Conservation (phyloP, 2,797 vertebrate genomes). For the Molothrus aeneus region DNA sequence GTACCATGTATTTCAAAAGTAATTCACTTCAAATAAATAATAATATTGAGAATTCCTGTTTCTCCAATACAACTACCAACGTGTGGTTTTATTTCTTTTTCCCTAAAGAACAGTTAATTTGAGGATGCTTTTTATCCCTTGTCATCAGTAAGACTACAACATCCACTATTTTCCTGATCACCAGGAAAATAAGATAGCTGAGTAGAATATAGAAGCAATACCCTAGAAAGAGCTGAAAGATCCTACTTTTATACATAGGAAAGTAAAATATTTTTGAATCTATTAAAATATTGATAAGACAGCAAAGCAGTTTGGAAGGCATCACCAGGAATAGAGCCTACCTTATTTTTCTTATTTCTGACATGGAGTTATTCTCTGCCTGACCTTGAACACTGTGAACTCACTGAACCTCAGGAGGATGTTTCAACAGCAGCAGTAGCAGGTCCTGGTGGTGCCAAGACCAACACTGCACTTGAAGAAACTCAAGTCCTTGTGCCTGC, state of each 20-base stretch:
- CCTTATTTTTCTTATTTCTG: not conserved
- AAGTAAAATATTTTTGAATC: not conserved
- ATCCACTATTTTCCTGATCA: slow-evolving; percentile 26
- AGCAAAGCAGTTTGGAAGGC: not conserved
- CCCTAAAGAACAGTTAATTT: not conserved
- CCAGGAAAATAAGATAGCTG: slow-evolving; percentile 31
- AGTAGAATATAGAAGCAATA: not conserved
- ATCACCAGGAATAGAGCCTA: not conserved
- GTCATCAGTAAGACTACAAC: slow-evolving; percentile 12
- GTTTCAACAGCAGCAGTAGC: not conserved
- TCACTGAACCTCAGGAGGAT: not conserved
- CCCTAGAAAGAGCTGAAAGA: not conserved
- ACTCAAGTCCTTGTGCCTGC: not conserved
- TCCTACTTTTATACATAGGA: not conserved
- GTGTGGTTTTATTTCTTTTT: not conserved
- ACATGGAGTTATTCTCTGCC: not conserved
- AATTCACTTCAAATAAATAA: slow-evolving; percentile 10
- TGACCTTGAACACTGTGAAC: not conserved
- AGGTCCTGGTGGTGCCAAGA: not conserved
- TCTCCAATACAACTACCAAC: not conserved
- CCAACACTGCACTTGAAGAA: not conserved
- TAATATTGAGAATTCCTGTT: not conserved
- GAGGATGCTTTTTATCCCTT: slow-evolving; percentile 19
- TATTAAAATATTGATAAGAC: not conserved
- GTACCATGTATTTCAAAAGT: not conserved